Percentiles rank a stretch among this genome's conserved stretches.
These are phyloP conservation scores for Syngnathus floridae DNA, from an alignment of 2,113 vertebrate species.

Conservation along the genomic window DNA sequence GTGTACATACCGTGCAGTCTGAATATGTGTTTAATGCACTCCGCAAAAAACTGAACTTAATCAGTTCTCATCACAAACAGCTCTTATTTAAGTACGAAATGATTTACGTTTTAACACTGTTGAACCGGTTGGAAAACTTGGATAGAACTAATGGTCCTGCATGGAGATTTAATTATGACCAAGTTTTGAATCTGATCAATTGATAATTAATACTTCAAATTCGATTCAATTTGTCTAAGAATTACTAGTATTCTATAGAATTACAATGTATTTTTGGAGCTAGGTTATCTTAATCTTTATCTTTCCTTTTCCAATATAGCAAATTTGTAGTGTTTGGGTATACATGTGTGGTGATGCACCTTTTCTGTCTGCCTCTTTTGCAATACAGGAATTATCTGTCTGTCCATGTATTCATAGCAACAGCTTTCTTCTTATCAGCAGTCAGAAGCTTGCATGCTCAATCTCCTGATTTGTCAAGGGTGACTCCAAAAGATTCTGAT, in stretches of 20 bases:
- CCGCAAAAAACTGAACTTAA: no score
- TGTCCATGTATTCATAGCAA: conserved; percentile 52
- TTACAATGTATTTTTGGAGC: conserved; percentile 11
- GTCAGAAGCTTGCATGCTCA: conserved; percentile 69
- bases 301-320: conserved; percentile 14
- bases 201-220: not conserved
- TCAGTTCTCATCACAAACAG: no score
- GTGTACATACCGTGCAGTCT: no score
- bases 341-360: conserved; percentile 19
- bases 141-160: no score
- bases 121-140: no score
- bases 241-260: conserved; percentile 1
- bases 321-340: conserved; percentile 1
- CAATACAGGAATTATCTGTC: conserved; percentile 52
- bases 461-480: conserved; percentile 74
- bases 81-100: no score
- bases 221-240: not conserved
- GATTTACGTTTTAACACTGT: no score
- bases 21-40: no score
- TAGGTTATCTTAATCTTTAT: conserved; percentile 5
- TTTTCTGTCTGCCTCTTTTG: conserved; percentile 18
- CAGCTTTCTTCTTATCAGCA: conserved; percentile 69
- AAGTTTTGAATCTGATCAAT: no score
- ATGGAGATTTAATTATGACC: no score
- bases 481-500: conserved; percentile 74